Base-by-base conservation (phyloP, 23 tunicate species). In the Aplidium turbinatum region DNA sequence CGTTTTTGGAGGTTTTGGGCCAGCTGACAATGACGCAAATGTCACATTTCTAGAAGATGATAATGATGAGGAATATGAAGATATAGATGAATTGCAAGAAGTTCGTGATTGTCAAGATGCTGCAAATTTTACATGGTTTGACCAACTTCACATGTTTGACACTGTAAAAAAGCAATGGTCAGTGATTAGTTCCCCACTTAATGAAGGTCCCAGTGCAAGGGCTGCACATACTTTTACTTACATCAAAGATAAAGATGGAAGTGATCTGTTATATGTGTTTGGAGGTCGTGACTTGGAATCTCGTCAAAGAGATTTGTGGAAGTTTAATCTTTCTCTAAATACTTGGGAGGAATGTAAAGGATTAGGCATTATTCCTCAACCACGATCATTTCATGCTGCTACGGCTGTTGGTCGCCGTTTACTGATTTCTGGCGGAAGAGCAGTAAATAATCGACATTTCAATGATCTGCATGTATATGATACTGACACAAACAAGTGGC, bases 1-100 rank as follows among this genome's bases (percentile, higher is more conserved):
- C 45, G 29, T 79, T 4, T 81, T 81, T 68, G 95, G 95, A 0
- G 95, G 95, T 4, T 87, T 87, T 75, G 94, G 94, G 1, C 94
- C 94, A 19, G 80, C n/a, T n/a, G n/a, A n/a, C n/a, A 55, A 31
- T 21, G 79, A 75, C 1, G 74, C 36, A 13, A 47, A 20, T 45
- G 82, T 29, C 3, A 61, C 21, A 48, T 1, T 72, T 31, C n/a
- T 38, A 48, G 27, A 35, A 1, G 72, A 54, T 64, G 95, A 81
- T 33, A 77, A 60, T 47, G 83, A 87, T 69, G 95, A 76, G 20
- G 85, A 87, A 27, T 87, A 81, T 67, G 87, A 87, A 68, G 95
- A 87, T 67, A 64, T 80, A 46, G 82, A 83, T 29, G 76, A 67
- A 29, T 52, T 81, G 53, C 87, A 81, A 34, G 83, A 87, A 57